These are phyloP conservation scores for Bilobella aurantiaca DNA, from an alignment of 1,140 invertebrate genomes.

Conservation along the genomic window DNA sequence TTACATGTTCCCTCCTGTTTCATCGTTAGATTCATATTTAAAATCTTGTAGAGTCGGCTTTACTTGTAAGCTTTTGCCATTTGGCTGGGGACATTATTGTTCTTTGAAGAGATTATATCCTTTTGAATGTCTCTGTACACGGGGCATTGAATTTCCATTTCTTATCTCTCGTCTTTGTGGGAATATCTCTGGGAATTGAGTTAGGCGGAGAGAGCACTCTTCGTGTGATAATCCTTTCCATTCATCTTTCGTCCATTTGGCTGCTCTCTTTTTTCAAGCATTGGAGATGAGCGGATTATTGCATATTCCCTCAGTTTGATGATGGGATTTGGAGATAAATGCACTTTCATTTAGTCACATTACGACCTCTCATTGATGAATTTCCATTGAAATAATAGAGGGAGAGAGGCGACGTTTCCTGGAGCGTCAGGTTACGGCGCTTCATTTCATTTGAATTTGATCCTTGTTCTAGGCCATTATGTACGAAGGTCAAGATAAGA, in stretches of 20 bases:
- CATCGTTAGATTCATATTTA: too few relatives aligned
- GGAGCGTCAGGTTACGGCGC: background rate
- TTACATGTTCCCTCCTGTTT: too few relatives aligned
- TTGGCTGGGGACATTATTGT: too few relatives aligned
- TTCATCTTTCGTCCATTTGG: background rate
- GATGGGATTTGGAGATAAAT: background rate
- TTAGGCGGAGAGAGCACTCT: background rate
- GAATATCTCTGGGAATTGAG: background rate
- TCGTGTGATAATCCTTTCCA: slow-evolving; percentile 2
- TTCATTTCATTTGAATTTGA: background rate
- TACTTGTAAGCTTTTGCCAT: too few relatives aligned
- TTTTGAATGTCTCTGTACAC: too few relatives aligned
- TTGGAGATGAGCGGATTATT: slow-evolving; percentile 3
- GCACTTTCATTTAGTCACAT: background rate
- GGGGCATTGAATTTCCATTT: too few relatives aligned
- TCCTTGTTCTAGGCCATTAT: slow-evolving; percentile 76
- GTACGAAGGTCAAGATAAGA: slow-evolving; percentile 99
- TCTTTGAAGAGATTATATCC: too few relatives aligned
- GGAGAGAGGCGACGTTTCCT: background rate
- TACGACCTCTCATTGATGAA: background rate
- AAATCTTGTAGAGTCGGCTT: too few relatives aligned
- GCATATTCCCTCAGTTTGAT: background rate
- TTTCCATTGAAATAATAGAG: background rate
- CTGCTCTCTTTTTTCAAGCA: background rate
- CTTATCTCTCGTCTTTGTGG: background rate